Conservation (phyloP, 2,113 vertebrate species). For the Aspidoscelis tigris region DNA sequence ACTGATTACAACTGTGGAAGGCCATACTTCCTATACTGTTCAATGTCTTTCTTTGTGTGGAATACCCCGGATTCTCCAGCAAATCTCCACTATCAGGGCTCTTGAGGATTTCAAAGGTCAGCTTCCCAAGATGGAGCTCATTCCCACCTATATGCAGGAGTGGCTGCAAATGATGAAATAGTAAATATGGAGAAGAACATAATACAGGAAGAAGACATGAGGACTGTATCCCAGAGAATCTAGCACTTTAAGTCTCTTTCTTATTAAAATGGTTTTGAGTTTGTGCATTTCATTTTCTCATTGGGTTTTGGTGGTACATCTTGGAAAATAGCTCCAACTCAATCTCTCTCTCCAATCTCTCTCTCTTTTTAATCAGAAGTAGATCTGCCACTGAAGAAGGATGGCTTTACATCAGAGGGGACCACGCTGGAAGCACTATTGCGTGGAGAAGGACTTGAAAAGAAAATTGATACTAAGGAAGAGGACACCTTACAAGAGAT, state of each 20-base stretch:
- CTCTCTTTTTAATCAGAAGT: conserved; percentile 76
- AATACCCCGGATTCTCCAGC: too few relatives aligned
- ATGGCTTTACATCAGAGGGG: conserved; percentile 87
- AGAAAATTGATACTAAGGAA: conserved; percentile 87
- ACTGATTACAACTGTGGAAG: too few relatives aligned
- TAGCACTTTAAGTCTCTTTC: not conserved
- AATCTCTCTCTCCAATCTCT: not conserved
- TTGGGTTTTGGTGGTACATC: conserved; percentile 34
- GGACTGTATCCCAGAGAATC: not conserved
- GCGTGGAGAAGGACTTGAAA: conserved; percentile 90
- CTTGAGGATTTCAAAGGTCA: too few relatives aligned
- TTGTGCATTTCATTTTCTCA: conserved; percentile 14
- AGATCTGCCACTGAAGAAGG: conserved; percentile 83
- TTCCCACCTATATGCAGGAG: too few relatives aligned
- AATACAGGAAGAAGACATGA: not conserved
- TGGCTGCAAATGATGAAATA: too few relatives aligned
- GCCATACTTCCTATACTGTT: too few relatives aligned
- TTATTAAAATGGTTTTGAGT: not conserved
- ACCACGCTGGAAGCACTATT: conserved; percentile 94
- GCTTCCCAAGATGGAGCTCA: too few relatives aligned
- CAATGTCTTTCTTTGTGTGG: too few relatives aligned
- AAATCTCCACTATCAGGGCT: too few relatives aligned
- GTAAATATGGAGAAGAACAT: not conserved
- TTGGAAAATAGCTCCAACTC: conserved; percentile 17
- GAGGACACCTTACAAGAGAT: conserved; percentile 94